Conservation (phyloP, 2,888 invertebrate genomes). For the Hartigia nigra region DNA sequence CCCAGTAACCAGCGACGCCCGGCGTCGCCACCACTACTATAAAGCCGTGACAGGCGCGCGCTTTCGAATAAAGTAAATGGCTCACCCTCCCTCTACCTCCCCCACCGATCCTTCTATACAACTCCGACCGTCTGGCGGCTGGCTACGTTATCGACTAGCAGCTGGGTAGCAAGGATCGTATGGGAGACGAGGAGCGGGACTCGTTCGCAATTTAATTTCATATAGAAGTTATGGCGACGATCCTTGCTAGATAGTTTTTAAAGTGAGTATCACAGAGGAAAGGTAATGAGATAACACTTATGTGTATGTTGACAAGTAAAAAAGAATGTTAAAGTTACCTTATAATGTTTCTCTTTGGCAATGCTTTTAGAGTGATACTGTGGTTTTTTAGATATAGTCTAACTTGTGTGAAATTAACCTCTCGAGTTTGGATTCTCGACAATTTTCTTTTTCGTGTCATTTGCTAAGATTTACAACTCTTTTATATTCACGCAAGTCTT, state of each 20-base stretch:
- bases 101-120: background rate
- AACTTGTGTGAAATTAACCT: no score
- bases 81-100: background rate
- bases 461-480: no score
- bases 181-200: conserved; percentile 12
- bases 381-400: background rate
- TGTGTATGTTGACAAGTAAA: background rate
- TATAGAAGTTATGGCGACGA: conserved; percentile 18
- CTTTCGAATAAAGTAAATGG: conserved; percentile 2
- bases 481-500: no score
- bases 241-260: background rate
- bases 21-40: background rate
- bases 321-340: background rate
- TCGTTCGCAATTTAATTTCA: conserved; percentile 24
- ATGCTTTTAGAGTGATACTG: background rate
- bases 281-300: background rate
- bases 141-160: conserved; percentile 1
- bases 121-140: conserved; percentile 15
- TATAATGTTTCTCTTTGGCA: background rate
- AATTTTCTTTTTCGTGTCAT: no score
- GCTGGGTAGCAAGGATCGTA: conserved; percentile 6
- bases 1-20: conserved; percentile 2
- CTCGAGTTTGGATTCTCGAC: no score
- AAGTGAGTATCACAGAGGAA: background rate
- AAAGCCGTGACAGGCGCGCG: conserved; percentile 10